Percentiles rank a stretch among this genome's conserved stretches.
These are phyloP conservation scores for Vicugna pacos DNA, from an alignment of 2,113 vertebrate genomes.

Conservation along the genomic window DNA sequence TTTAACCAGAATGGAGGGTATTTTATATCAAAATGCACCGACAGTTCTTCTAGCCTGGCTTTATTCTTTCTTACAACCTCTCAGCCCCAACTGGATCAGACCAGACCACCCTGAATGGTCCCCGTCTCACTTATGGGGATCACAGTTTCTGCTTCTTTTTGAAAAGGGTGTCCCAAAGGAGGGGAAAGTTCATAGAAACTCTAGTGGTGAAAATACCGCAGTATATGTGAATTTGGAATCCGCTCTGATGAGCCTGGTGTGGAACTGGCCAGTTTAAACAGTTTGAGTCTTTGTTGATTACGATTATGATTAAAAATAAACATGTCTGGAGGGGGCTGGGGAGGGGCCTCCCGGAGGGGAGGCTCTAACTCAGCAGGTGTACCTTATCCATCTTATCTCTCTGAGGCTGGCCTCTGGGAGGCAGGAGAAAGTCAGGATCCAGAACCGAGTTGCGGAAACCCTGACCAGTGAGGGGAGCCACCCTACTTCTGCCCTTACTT, in stretches of 20 bases:
- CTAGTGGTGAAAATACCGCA: background rate
- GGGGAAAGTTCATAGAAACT: background rate
- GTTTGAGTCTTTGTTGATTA: background rate
- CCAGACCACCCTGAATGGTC: background rate
- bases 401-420: background rate
- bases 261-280: background rate
- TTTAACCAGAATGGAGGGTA: slow-evolving; percentile 42
- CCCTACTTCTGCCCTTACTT: background rate
- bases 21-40: slow-evolving; percentile 50
- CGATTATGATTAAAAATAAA: background rate
- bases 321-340: background rate
- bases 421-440: background rate
- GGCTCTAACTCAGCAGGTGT: too few species aligned
- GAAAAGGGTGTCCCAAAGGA: background rate
- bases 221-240: accelerated
- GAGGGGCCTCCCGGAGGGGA: background rate
- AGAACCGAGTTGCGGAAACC: background rate
- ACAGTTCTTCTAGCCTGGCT: background rate
- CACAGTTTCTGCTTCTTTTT: background rate
- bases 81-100: background rate
- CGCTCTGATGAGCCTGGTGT: accelerated
- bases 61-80: background rate
- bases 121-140: background rate
- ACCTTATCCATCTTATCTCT: background rate
- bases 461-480: background rate